Percentiles rank a stretch among this genome's conserved stretches.
Evolutionary conservation across 2,888 invertebrate species (phyloP).

Genomic region (Ferrisia virgata): DNA sequence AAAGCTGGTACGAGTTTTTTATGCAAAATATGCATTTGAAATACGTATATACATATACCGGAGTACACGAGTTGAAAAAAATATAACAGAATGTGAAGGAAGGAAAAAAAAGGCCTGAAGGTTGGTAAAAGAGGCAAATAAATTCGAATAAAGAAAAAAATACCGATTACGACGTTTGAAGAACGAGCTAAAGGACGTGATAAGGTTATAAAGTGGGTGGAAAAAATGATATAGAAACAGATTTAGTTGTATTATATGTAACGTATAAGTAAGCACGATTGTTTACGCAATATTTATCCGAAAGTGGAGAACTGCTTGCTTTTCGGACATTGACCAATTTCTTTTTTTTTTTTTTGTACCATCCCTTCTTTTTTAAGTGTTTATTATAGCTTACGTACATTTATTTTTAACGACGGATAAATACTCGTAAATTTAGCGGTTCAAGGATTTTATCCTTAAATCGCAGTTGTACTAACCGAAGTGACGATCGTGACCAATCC

Average conservation of each 20-base stretch:
- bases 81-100: not conserved
- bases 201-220: not conserved
- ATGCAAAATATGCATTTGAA: constrained; percentile 1
- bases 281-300: not conserved
- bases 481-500: not conserved
- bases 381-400: not conserved
- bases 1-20: not conserved
- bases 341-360: not conserved
- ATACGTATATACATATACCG: no score
- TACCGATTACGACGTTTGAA: not conserved
- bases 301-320: not conserved
- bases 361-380: not conserved
- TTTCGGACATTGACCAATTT: not conserved
- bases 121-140: constrained; percentile 8
- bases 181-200: constrained; percentile 2
- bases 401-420: not conserved
- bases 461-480: not conserved
- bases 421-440: no score
- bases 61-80: not conserved
- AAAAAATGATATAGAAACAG: constrained; percentile 1
- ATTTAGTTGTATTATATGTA: not conserved
- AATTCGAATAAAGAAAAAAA: constrained; percentile 3
- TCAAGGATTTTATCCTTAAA: not conserved
- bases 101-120: not conserved
- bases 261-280: not conserved